Conservation (phyloP, 1,140 invertebrate species). For the Drosophila mayri region DNA sequence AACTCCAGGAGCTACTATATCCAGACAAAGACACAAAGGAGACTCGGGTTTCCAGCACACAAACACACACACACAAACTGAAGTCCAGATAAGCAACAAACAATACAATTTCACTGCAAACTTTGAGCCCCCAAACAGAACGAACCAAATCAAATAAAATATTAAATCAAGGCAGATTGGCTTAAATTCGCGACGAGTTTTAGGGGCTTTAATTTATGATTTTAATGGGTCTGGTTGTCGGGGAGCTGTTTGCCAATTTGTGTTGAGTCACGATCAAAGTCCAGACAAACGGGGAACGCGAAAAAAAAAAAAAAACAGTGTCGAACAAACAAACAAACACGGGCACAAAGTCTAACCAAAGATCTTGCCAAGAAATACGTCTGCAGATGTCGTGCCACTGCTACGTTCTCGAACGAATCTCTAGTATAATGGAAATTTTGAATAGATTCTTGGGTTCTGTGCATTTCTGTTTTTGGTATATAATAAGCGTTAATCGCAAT, state of each 20-base stretch:
- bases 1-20: slow-evolving; percentile 24
- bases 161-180: slow-evolving; percentile 21
- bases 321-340: slow-evolving; percentile 35
- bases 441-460: slow-evolving; percentile 16
- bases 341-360: slow-evolving; percentile 67
- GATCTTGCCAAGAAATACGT: slow-evolving; percentile 68
- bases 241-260: slow-evolving; percentile 46
- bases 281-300: slow-evolving; percentile 54
- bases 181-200: slow-evolving; percentile 42
- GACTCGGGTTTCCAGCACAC: slow-evolving; percentile 12
- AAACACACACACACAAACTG: not conserved
- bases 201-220: slow-evolving; percentile 33
- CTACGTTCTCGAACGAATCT: slow-evolving; percentile 33
- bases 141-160: not conserved
- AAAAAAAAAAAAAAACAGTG: slow-evolving; percentile 5
- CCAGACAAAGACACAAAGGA: slow-evolving; percentile 41
- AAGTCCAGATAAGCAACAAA: slow-evolving; percentile 10
- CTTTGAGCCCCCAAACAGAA: slow-evolving; percentile 8
- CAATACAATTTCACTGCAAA: slow-evolving; percentile 7
- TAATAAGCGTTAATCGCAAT: slow-evolving; percentile 13
- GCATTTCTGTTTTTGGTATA: not conserved
- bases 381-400: slow-evolving; percentile 18
- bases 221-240: slow-evolving; percentile 43
- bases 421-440: slow-evolving; percentile 79
- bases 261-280: slow-evolving; percentile 81